Evolutionary conservation across 2,888 invertebrate genomes (phyloP).

Genomic region (Selenia dentaria): DNA sequence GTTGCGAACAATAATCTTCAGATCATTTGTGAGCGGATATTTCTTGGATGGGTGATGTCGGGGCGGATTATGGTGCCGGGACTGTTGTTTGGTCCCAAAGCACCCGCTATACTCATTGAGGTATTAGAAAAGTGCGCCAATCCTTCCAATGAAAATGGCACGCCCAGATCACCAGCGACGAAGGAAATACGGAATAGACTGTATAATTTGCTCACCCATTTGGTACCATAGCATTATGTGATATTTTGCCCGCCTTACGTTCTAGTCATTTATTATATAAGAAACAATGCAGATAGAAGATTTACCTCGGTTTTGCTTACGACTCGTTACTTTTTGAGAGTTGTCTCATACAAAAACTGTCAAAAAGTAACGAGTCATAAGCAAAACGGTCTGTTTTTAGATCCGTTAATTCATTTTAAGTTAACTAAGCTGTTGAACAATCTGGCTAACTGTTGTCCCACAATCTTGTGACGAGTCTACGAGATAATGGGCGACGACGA

Average conservation of each 20-base stretch:
- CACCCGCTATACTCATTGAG: conserved; percentile 83
- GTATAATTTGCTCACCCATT: conserved; percentile 77
- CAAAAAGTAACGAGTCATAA: no score
- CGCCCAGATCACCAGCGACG: conserved; percentile 72
- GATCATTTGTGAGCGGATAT: conserved; percentile 87
- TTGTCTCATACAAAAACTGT: no score
- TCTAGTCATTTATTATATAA: conserved; percentile 13
- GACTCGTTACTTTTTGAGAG: no score
- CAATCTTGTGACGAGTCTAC: no score
- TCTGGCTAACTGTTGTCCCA: no score
- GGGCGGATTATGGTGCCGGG: conserved; percentile 86
- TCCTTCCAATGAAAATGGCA: conserved; percentile 71
- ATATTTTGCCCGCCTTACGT: conserved; percentile 24
- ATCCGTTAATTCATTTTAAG: no score
- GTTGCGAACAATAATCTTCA: conserved; percentile 88
- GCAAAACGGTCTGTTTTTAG: no score
- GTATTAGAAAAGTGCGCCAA: conserved; percentile 85
- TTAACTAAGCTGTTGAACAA: no score
- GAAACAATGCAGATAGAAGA: no score
- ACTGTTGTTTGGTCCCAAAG: conserved; percentile 83
- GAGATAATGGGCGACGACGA: no score
- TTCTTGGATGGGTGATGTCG: conserved; percentile 86
- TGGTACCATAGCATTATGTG: conserved; percentile 34
- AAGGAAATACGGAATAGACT: conserved; percentile 75
- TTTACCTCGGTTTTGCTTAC: no score